A percentile compares a stretch with the other conserved stretches of the same genome.
These are phyloP conservation scores for Luidia sarsii DNA, from an alignment of 53 echinoderm and acorn worm species.

Conservation along the genomic window DNA sequence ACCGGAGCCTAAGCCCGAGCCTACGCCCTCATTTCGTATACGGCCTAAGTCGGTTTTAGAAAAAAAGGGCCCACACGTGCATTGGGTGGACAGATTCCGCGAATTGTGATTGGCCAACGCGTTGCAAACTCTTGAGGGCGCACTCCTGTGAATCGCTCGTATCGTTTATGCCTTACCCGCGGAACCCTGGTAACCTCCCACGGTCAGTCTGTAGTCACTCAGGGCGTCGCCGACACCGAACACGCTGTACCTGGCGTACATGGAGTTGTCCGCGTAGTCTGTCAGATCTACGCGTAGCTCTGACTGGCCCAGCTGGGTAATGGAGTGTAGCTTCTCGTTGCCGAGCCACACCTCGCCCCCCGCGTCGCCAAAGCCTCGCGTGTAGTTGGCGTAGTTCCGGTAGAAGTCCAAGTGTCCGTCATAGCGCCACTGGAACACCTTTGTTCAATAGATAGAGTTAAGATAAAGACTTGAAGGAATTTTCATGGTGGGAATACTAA, in stretches of 20 bases:
- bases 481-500: no score
- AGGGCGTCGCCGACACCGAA: slow-evolving; percentile 23
- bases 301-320: slow-evolving; percentile 15
- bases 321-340: slow-evolving; percentile 2
- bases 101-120: no score
- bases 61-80: no score
- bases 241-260: slow-evolving; percentile 24
- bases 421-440: slow-evolving; percentile 50
- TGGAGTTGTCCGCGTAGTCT: slow-evolving; percentile 24
- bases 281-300: slow-evolving; percentile 38
- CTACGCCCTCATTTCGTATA: no score
- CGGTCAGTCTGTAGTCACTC: slow-evolving; percentile 1
- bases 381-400: slow-evolving; percentile 19
- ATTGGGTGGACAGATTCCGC: no score
- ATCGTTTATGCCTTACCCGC: slow-evolving; percentile 35
- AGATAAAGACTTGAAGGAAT: no score
- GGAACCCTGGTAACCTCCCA: slow-evolving; percentile 31
- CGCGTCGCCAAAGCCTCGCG: slow-evolving; percentile 29
- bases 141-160: no score
- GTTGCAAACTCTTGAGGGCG: no score
- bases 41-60: no score
- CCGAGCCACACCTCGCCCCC: slow-evolving; percentile 52
- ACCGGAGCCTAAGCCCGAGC: no score
- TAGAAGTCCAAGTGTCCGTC: slow-evolving; percentile 44
- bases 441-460: no score